Evolutionary conservation across 2,113 vertebrate species (phyloP).

Genomic region (Dasypus novemcinctus): DNA sequence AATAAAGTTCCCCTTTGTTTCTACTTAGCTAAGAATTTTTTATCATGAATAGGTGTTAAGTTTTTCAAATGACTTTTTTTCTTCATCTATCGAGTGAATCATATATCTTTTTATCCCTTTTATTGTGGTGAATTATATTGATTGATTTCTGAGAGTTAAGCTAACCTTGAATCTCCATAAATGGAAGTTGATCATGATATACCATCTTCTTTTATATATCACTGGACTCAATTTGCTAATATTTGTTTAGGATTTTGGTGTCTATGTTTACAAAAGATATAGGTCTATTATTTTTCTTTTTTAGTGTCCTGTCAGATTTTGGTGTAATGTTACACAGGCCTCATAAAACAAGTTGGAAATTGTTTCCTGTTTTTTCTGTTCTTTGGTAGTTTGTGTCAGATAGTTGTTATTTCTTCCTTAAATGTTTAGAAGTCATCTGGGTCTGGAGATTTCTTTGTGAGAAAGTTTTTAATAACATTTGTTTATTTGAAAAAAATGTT

Average conservation of each 20-base stretch:
- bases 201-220: neutral
- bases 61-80: slow-evolving; percentile 29
- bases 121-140: neutral
- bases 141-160: slow-evolving; percentile 18
- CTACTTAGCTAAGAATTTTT: slow-evolving; percentile 37
- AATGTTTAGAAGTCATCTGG: neutral
- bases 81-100: neutral
- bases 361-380: neutral
- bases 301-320: neutral
- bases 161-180: slow-evolving; percentile 8
- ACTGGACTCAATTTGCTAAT: neutral
- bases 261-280: neutral
- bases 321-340: neutral
- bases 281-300: neutral
- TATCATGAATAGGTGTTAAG: slow-evolving; percentile 1
- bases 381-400: neutral
- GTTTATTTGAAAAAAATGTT: slow-evolving; percentile 11
- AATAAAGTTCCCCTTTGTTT: neutral
- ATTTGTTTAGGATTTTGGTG: slow-evolving; percentile 33
- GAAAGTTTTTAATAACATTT: slow-evolving; percentile 1
- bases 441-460: slow-evolving; percentile 28
- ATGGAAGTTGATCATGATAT: neutral
- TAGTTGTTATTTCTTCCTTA: slow-evolving; percentile 31
- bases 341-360: slow-evolving; percentile 30
- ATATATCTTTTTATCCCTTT: neutral